Evolutionary conservation across 1,140 invertebrate genomes (phyloP), one percentile per base, ranked within the genome.

Genomic region (Drosophila orosa): DNA sequence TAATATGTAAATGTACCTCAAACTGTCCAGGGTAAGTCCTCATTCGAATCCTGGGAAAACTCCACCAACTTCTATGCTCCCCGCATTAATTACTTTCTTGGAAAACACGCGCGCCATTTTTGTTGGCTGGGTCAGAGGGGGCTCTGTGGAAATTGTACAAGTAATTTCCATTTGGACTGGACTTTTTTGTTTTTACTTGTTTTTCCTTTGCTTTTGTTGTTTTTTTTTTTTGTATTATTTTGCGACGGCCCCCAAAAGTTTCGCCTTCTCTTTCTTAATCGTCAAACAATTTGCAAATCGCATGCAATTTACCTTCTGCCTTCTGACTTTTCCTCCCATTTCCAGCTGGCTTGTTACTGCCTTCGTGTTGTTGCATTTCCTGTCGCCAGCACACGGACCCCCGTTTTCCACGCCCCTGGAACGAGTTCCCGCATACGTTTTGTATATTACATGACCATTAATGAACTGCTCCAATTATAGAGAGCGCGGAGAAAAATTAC

Each of bases 201-300:
- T 31, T 45, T 45, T 15, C 7, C 22, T 3, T 3, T 4, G 3
- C 5, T 15, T 45, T 67, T 48, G 29, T 35, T 44, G 2, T n/a
- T 27, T 13, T 33, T 15, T 24, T 33, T 13, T 42, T 27, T 15
- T 7, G 27, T 17, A 15, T 40, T 13, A 44, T 42, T 39, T 50
- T 62, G 44, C 48, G 19, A 52, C 48, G 19, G 48, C 44, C 31
- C 63, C 68, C 42, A 57, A 71, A 72, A 71, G 62, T 45, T 74
- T 85, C 50, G 75, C 77, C 83, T 69, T 86, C 83, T 86, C 83
- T 87, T 87, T 86, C 83, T 82, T 75, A 86, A 87, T 86, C 79
- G 83, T 86, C 74, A 86, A 85, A 77, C 81, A 86, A 86, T 85
- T 85, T 85, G 74, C 82, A 75, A 86, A 81, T 74, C 82, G 74